Evolutionary conservation across 1,140 invertebrate genomes (phyloP).

Genomic region (Leptinotarsa undecemlineata): DNA sequence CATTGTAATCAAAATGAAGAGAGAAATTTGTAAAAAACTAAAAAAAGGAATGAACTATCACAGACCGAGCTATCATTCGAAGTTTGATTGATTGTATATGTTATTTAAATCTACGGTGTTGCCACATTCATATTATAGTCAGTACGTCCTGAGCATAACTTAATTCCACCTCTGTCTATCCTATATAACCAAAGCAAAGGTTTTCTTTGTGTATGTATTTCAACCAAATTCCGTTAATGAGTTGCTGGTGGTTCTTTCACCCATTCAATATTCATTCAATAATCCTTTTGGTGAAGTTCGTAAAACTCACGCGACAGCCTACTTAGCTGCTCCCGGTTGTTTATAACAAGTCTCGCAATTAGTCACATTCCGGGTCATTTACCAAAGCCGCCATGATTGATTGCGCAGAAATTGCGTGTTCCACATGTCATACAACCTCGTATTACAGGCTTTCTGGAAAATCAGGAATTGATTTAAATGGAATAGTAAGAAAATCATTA

Average conservation of each 20-base stretch:
- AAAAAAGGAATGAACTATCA: no score
- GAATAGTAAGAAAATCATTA: not conserved
- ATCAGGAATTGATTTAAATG: not conserved
- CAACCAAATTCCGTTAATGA: no score
- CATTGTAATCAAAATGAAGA: no score
- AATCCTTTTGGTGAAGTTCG: not conserved
- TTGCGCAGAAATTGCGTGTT: conserved; percentile 13
- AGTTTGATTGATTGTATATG: no score
- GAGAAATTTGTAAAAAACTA: no score
- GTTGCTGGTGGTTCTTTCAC: not conserved
- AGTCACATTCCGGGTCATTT: conserved; percentile 23
- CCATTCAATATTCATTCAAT: not conserved
- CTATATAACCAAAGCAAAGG: no score
- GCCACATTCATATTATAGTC: no score
- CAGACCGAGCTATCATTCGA: no score
- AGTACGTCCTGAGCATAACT: no score
- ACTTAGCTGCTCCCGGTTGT: conserved; percentile 17
- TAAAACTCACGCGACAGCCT: conserved; percentile 17
- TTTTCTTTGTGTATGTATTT: no score
- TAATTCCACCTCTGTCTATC: no score
- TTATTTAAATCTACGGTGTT: no score
- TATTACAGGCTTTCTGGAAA: not conserved
- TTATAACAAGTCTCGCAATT: conserved; percentile 24
- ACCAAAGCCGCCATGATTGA: conserved; percentile 25
- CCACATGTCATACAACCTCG: conserved; percentile 9